phyloP scores from a whole-genome alignment of 2,888 invertebrate species.

The Lasius fuliginosus region DNA sequence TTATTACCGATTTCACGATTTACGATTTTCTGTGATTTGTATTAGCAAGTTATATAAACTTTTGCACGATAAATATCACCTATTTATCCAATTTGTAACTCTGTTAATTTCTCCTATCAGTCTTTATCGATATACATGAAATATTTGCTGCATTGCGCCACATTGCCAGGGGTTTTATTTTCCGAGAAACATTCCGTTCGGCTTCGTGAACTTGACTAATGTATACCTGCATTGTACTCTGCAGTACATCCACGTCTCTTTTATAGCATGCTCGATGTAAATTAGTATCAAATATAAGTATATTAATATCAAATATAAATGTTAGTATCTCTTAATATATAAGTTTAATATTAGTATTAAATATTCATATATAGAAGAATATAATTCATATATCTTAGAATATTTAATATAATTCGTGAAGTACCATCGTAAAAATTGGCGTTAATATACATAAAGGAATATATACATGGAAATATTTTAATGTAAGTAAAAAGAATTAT shows the following conservation, averaged over 20 bases:
- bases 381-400: neutral
- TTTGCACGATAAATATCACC: neutral
- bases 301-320: neutral
- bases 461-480: neutral
- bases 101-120: neutral
- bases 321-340: neutral
- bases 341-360: too few species aligned
- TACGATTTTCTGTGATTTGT: neutral
- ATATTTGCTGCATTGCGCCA: slow-evolving; percentile 37
- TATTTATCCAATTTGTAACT: neutral
- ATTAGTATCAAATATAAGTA: neutral
- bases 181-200: slow-evolving; percentile 52
- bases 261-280: slow-evolving; percentile 5
- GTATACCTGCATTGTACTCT: slow-evolving; percentile 36
- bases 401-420: neutral
- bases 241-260: slow-evolving; percentile 2
- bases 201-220: slow-evolving; percentile 60
- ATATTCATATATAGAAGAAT: neutral
- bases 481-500: neutral
- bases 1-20: neutral
- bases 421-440: neutral
- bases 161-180: slow-evolving; percentile 54
- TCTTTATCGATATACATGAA: slow-evolving; percentile 21
- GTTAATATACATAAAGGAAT: neutral
- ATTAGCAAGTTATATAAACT: neutral